Evolutionary conservation across 2,797 vertebrate genomes (phyloP), one percentile per base, ranked within the genome.

Genomic region (Remorina albescens): DNA sequence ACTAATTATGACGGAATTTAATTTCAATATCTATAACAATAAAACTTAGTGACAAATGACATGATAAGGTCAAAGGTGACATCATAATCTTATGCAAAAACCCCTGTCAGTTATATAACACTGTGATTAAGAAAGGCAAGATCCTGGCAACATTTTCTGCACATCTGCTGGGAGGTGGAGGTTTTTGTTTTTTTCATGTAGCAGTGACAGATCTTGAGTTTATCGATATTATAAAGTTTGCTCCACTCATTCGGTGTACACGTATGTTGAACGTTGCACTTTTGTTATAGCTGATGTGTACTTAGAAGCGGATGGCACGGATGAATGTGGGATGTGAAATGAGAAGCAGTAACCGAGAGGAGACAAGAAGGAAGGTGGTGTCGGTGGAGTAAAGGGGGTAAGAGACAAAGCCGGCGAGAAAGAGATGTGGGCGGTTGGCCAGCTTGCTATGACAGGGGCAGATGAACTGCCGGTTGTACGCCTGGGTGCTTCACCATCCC

Each of bases 341-440:
- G 19, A 81, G 76, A 78, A 78, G 71, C 19, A 19, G 60, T 41
- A 72, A n/a, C n/a, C 53, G 13, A 37, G 60, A 68, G 16, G 49
- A 36, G 41, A 64, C 10, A 44, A 49, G 65, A 36, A 28, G 47
- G 37, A 59, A 23, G 51, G 53, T 19, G 39, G 32, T 60, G 62
- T 37, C 49, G 49, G 49, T 63, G 64, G 54, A 60, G 60, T 3
- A 36, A 37, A 18, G 42, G 39, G 41, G 67, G 50, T 46, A 36
- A 50, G 64, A 80, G 74, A 84, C 59, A 57, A 64, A 78, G 51
- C 34, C 28, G 25, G 61, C 46, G 63, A 71, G 65, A 82, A 81
- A 71, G 61, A 74, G 76, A 78, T 69, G 87, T 85, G 87, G 86
- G 86, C 65, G 63, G 78, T 75, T 82, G 76, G 80, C 82, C 83